A percentile compares a stretch with the other conserved stretches of the same genome.
Evolutionary conservation across 2,113 vertebrate genomes (phyloP).

Genomic region (Phaethon lepturus): DNA sequence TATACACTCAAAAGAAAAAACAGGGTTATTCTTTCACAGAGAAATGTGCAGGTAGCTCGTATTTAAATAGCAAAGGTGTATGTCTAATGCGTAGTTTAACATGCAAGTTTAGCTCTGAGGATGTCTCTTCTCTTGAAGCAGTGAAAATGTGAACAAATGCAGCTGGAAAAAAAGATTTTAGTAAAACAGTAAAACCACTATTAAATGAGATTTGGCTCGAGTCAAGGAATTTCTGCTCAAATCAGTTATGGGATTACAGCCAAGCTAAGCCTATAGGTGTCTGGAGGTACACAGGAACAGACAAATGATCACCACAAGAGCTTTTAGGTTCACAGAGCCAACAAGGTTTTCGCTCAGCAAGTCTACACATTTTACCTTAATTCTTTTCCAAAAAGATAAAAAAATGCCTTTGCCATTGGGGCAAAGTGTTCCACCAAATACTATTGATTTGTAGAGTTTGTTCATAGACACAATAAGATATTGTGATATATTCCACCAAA

Average conservation of each 20-base stretch:
- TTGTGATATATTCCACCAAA: no score
- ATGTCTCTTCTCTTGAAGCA: not conserved
- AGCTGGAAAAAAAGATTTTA: not conserved
- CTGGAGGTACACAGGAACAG: not conserved
- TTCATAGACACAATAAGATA: not conserved
- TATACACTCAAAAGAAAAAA: not conserved
- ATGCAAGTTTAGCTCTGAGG: not conserved
- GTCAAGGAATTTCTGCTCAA: not conserved
- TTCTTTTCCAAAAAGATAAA: not conserved
- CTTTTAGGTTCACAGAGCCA: not conserved
- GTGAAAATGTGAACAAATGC: not conserved
- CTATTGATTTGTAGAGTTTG: not conserved
- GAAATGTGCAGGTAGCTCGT: not conserved
- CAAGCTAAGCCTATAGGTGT: not conserved
- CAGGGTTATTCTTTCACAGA: not conserved
- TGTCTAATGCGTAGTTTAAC: not conserved
- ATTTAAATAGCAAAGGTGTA: not conserved
- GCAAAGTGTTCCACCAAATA: not conserved
- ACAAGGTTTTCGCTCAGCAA: not conserved
- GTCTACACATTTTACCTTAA: not conserved
- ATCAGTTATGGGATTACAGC: not conserved
- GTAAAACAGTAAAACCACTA: not conserved
- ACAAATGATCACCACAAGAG: slow-evolving; percentile 14
- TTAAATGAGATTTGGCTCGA: not conserved
- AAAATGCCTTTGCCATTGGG: not conserved